Conservation (phyloP, 2,888 invertebrate species). For the Sipha maydis region DNA sequence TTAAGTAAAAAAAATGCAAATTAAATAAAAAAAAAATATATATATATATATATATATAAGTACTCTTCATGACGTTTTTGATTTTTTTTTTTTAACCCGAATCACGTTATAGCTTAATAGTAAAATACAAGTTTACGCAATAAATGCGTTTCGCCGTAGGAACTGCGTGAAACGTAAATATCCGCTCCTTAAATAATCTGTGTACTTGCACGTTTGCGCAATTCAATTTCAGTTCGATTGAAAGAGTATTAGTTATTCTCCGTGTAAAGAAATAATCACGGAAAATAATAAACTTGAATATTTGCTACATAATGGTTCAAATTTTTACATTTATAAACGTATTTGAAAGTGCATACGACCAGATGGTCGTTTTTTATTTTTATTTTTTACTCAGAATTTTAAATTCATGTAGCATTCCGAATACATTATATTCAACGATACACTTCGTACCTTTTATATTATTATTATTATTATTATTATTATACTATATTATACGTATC, state of each 20-base stretch:
- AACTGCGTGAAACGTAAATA: not conserved
- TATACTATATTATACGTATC: too few species aligned
- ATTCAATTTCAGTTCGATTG: too few species aligned
- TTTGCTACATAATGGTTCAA: not conserved
- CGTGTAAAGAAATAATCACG: not conserved
- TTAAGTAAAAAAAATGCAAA: too few species aligned
- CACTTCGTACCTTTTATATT: not conserved
- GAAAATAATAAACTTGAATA: not conserved
- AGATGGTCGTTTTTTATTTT: not conserved
- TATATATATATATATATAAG: too few species aligned
- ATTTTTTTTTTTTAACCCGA: too few species aligned
- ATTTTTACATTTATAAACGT: not conserved
- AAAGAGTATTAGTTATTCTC: not conserved
- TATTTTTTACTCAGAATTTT: not conserved
- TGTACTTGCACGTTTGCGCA: not conserved
- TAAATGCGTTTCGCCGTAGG: not conserved
- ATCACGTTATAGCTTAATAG: too few species aligned
- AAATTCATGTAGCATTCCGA: conserved; percentile 3
- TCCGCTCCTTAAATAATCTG: not conserved
- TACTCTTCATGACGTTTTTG: too few species aligned
- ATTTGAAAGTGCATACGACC: not conserved
- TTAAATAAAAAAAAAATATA: too few species aligned
- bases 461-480: too few species aligned
- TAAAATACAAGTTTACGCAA: too few species aligned
- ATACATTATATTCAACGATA: not conserved